Percentiles rank a stretch among this genome's conserved stretches.
Evolutionary conservation across 2,888 invertebrate species (phyloP).

Genomic region (Linnaemya vulpina): DNA sequence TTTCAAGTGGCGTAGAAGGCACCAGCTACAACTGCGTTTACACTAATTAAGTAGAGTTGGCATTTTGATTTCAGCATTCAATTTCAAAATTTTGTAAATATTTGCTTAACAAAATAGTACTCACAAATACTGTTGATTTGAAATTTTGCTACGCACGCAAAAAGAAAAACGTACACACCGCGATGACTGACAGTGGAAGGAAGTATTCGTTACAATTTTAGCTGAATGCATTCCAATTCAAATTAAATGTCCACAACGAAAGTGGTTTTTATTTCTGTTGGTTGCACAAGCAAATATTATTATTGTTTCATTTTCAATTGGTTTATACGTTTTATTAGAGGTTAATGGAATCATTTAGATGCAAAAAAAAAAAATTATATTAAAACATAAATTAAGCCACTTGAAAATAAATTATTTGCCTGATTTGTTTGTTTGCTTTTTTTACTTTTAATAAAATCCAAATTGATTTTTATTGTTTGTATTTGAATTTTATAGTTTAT

Average conservation of each 20-base stretch:
- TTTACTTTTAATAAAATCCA: constrained; percentile 19
- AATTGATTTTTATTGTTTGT: constrained; percentile 31
- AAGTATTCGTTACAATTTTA: constrained; percentile 19
- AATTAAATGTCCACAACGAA: constrained; percentile 31
- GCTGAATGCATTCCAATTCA: constrained; percentile 20
- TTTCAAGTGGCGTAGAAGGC: not conserved
- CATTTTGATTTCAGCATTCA: constrained; percentile 33
- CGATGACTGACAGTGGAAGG: not conserved
- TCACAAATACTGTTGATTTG: constrained; percentile 4
- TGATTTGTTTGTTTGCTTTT: constrained; percentile 18
- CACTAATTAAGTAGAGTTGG: constrained; percentile 8
- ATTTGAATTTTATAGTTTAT: constrained; percentile 2
- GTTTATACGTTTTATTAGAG: constrained; percentile 23
- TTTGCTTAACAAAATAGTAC: not conserved
- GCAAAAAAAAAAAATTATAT: not conserved
- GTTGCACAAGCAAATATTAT: constrained; percentile 22
- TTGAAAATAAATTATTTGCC: constrained; percentile 35
- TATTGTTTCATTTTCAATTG: constrained; percentile 28
- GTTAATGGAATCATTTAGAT: constrained; percentile 9
- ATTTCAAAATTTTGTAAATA: constrained; percentile 22
- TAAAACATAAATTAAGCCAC: constrained; percentile 35
- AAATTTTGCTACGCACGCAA: constrained; percentile 8
- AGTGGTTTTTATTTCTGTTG: constrained; percentile 6
- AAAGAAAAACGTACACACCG: not conserved
- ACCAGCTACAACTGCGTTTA: not conserved